Evolutionary conservation across 2,113 vertebrate species (phyloP), one percentile per base, ranked within the genome.

Genomic region (Thalassarche chlororhynchos): DNA sequence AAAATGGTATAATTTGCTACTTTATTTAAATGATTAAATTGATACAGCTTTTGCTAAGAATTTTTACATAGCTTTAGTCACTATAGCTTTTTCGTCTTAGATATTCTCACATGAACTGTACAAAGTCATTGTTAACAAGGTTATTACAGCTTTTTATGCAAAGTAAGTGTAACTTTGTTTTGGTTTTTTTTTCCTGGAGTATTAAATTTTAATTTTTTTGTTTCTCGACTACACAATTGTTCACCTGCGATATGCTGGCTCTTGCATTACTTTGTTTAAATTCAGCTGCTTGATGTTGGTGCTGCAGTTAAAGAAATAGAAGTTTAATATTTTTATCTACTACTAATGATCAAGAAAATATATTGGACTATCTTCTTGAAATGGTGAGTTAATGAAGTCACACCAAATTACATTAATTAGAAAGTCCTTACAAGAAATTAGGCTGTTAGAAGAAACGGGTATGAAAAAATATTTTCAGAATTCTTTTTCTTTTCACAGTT

Each of bases 261-360:
- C 51, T 81, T 79, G 57, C 49, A 44, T 64, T 91, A 84, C 51
- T 84, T 94, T 84, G 24, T 93, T 80, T 74, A 77, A 95, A 89
- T 58, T 64, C 64, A 91, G 46, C 70, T 92, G 42, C 49, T 90
- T 84, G 52, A 94, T 49, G n/a, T 44, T 68, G 47, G 44, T 77
- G 74, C 52, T 52, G 46, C 72, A 81, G 60, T 86, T 79, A 86
- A 91, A 95, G 84, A 51, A 88, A 75, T 20, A 54, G 34, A 92
- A 92, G 66, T 74, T 80, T 90, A 61, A 23, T 91, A 89, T 93
- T 91, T 93, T 93, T 97, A 92, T 90, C 90, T 69, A 36, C 54
- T 69, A 87, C 47, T 55, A 47, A 64, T 58, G 65, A 93, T 75
- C 77, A 94, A 90, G 40, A 95, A 84, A 87, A 96, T 68, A 85